Percentiles rank a stretch among this genome's conserved stretches.
Conservation (phyloP, 2,888 invertebrate species). For the Pseudanteris insignis region DNA sequence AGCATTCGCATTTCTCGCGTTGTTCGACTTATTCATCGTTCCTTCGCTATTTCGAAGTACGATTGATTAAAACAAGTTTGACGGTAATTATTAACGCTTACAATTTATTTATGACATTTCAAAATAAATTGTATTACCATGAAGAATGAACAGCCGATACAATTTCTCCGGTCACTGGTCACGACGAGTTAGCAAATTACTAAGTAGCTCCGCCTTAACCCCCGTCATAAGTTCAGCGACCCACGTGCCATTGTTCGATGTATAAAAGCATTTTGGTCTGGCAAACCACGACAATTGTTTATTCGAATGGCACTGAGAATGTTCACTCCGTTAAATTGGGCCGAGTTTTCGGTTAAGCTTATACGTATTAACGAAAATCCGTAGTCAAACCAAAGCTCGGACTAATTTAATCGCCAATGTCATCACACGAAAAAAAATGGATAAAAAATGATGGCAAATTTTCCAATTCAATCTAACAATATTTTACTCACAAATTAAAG, state of each 20-base stretch:
- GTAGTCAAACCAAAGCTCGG: too few species aligned
- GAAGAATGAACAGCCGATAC: conserved; percentile 14
- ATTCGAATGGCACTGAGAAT: conserved; percentile 51
- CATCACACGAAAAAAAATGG: too few species aligned
- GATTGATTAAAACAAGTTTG: too few species aligned
- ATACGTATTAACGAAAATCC: too few species aligned
- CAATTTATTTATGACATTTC: conserved; percentile 8
- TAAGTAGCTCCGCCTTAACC: conserved; percentile 33
- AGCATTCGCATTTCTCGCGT: too few species aligned
- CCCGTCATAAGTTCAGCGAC: conserved; percentile 53
- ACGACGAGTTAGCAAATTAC: conserved; percentile 32
- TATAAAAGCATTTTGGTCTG: conserved; percentile 60
- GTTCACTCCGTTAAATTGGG: conserved; percentile 38
- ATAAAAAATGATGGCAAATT: too few species aligned
- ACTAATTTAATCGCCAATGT: too few species aligned
- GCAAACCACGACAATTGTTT: conserved; percentile 56
- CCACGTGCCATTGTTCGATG: conserved; percentile 50
- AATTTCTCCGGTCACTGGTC: conserved; percentile 14
- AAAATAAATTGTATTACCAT: conserved; percentile 14
- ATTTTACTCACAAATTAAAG: too few species aligned
- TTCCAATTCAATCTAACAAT: too few species aligned
- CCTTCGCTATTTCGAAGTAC: too few species aligned
- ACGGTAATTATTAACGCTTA: too few species aligned
- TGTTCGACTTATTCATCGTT: not conserved
- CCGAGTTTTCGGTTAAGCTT: too few species aligned